A percentile compares a stretch with the other conserved stretches of the same genome.
Evolutionary conservation across 2,113 vertebrate species (phyloP).

Genomic region (Gnathonemus longibarbis): DNA sequence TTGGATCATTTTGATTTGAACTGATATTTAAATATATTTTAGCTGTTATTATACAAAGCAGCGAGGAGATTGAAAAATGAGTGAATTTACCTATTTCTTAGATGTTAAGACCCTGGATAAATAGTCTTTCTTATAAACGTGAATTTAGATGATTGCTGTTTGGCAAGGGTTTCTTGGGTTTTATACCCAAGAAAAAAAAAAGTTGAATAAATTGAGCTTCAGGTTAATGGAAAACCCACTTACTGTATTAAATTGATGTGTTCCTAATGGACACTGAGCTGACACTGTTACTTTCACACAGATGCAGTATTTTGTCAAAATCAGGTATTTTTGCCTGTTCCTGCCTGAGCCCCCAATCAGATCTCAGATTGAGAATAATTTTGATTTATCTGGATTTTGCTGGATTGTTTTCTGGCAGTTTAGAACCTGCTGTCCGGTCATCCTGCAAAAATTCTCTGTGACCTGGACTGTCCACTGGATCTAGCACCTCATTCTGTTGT

Average conservation of each 20-base stretch:
- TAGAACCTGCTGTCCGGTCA: neutral
- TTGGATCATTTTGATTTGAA: neutral
- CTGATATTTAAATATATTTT: neutral
- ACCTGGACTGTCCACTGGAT: neutral
- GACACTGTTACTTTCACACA: neutral
- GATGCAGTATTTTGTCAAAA: neutral
- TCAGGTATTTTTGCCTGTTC: neutral
- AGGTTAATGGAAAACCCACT: conserved; percentile 4
- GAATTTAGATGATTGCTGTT: neutral
- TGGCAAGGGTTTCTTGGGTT: neutral
- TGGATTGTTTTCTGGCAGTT: neutral
- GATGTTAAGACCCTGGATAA: neutral
- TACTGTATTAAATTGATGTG: conserved; percentile 5
- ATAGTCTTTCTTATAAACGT: neutral
- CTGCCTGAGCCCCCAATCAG: neutral
- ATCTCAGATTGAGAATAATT: neutral
- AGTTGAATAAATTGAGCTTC: neutral
- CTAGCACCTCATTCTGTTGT: neutral
- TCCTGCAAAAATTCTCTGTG: neutral
- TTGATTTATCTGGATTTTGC: neutral
- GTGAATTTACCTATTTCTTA: neutral
- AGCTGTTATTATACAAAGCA: neutral
- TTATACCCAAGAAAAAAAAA: neutral
- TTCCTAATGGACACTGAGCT: neutral
- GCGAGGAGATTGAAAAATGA: neutral